Evolutionary conservation across 1,140 invertebrate species (phyloP).

Genomic region (Nomia melanderi): DNA sequence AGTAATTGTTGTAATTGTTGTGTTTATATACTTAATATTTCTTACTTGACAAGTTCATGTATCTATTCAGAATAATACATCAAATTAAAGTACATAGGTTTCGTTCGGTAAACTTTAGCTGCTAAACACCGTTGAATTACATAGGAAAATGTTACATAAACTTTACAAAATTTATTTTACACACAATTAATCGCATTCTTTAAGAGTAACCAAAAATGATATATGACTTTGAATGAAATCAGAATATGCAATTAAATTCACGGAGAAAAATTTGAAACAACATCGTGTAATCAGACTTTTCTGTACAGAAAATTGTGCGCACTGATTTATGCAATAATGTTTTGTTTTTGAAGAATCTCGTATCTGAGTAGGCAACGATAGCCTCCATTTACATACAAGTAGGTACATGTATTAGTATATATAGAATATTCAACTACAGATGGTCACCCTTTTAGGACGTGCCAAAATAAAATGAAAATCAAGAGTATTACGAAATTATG

Average conservation of each 20-base stretch:
- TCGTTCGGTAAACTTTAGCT: no score
- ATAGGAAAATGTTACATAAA: no score
- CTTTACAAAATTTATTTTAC: no score
- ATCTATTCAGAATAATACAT: no score
- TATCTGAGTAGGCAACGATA: not conserved
- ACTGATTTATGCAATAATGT: slow-evolving; percentile 6
- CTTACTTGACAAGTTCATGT: not conserved
- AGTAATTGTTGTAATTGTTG: not conserved
- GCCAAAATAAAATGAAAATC: no score
- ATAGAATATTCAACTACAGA: no score
- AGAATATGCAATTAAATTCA: not conserved
- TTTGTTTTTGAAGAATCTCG: not conserved
- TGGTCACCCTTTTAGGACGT: no score
- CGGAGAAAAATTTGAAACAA: slow-evolving; percentile 8
- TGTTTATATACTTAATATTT: not conserved
- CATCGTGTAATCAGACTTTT: not conserved
- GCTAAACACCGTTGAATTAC: no score
- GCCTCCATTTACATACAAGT: not conserved
- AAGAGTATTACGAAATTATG: no score
- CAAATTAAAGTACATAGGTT: no score
- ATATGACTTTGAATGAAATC: not conserved
- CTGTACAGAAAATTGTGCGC: not conserved
- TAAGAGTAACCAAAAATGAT: no score
- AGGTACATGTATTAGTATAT: not conserved
- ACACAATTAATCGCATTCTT: no score